Percentiles rank a stretch among this genome's conserved stretches.
phyloP scores from a whole-genome alignment of 1,140 invertebrate genomes.

The Steinernema khuongi region DNA sequence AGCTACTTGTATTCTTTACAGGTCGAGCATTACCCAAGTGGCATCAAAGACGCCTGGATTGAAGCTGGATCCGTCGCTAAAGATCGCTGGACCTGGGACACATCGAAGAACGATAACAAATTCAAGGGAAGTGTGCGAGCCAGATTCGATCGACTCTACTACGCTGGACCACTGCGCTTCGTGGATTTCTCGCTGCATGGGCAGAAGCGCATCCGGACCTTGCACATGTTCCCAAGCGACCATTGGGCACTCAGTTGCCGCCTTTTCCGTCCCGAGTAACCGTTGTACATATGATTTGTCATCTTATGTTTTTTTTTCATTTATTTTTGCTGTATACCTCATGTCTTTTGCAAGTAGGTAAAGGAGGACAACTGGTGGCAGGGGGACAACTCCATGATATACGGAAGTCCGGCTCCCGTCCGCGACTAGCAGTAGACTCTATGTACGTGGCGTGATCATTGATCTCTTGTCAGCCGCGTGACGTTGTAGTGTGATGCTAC shows the following conservation, averaged over 20 bases:
- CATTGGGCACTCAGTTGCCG: not conserved
- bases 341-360: no score
- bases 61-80: not conserved
- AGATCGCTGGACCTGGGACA: conserved; percentile 8
- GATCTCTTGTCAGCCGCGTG: no score
- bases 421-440: no score
- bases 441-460: no score
- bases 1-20: not conserved
- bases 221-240: not conserved
- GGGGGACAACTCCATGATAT: no score
- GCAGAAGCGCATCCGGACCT: not conserved
- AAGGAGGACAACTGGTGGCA: no score
- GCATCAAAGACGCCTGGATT: not conserved
- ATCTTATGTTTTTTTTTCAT: not conserved
- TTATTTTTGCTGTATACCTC: not conserved
- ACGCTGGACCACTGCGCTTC: not conserved
- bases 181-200: not conserved
- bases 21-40: not conserved
- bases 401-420: no score
- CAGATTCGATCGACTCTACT: not conserved
- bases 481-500: no score
- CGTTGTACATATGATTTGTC: not conserved
- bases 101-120: conserved; percentile 13
- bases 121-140: not conserved
- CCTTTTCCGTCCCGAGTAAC: not conserved